A percentile compares a stretch with the other conserved stretches of the same genome.
Evolutionary conservation across 2,797 vertebrate species (phyloP).

Genomic region (Florisuga fusca): DNA sequence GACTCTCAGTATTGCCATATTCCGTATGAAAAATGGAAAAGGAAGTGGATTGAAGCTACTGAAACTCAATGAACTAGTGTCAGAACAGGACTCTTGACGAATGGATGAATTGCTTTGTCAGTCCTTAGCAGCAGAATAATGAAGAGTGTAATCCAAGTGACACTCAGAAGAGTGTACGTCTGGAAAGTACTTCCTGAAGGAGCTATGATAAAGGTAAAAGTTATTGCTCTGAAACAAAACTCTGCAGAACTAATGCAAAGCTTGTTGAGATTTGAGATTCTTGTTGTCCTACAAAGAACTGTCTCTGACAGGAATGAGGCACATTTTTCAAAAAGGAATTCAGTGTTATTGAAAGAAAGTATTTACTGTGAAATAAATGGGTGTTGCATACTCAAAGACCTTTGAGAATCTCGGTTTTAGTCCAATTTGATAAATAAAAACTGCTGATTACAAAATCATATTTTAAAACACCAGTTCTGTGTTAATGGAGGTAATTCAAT

Average conservation of each 20-base stretch:
- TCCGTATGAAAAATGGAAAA: neutral
- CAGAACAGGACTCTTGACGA: neutral
- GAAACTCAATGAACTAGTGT: neutral
- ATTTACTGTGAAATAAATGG: constrained; percentile 21
- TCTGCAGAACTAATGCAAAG: neutral
- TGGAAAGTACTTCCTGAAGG: neutral
- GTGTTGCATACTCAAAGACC: neutral
- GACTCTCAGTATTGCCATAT: neutral
- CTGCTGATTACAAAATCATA: neutral
- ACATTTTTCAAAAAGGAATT: constrained; percentile 19
- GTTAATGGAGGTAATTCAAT: neutral
- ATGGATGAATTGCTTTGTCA: neutral
- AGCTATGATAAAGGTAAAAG: neutral
- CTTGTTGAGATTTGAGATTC: neutral
- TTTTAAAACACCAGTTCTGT: neutral
- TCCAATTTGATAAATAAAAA: constrained; percentile 23
- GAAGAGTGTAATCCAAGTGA: neutral
- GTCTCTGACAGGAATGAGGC: neutral
- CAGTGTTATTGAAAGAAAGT: neutral
- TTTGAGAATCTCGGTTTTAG: neutral
- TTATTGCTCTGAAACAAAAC: neutral
- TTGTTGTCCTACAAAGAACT: neutral
- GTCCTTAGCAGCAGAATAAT: neutral
- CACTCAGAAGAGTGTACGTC: neutral
- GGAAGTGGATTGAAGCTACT: neutral